Conservation (phyloP, 1,140 invertebrate genomes). For the Wasmannia auropunctata region DNA sequence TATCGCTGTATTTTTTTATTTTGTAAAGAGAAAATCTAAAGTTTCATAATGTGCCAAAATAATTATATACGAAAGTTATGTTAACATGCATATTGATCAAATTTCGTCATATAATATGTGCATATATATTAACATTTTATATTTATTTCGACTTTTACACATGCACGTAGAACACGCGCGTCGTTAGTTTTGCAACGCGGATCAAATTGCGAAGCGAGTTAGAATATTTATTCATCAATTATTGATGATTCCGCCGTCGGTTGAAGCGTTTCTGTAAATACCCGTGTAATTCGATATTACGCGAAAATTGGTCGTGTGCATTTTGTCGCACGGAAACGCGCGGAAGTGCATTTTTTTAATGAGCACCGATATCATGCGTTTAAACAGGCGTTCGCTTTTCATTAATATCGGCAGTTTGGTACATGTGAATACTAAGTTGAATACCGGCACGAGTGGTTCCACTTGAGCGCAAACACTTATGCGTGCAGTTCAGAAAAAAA, state of each 20-base stretch:
- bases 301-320: background rate
- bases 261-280: constrained; percentile 11
- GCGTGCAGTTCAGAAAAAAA: constrained; percentile 3
- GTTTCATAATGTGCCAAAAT: background rate
- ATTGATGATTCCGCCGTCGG: background rate
- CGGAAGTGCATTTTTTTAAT: constrained; percentile 32
- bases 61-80: background rate
- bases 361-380: background rate
- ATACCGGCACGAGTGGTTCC: background rate
- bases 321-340: background rate
- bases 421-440: constrained; percentile 10
- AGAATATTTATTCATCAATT: background rate
- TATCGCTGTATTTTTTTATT: background rate
- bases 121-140: background rate
- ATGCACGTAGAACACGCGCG: background rate
- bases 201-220: background rate
- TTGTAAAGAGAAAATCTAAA: background rate
- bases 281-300: constrained; percentile 44
- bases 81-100: background rate
- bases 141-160: constrained; percentile 6
- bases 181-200: background rate
- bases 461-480: background rate
- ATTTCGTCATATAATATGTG: background rate
- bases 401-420: constrained; percentile 14
- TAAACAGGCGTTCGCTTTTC: constrained; percentile 31